Evolutionary conservation across 2,113 vertebrate genomes (phyloP).

Genomic region (Elanoides forficatus): DNA sequence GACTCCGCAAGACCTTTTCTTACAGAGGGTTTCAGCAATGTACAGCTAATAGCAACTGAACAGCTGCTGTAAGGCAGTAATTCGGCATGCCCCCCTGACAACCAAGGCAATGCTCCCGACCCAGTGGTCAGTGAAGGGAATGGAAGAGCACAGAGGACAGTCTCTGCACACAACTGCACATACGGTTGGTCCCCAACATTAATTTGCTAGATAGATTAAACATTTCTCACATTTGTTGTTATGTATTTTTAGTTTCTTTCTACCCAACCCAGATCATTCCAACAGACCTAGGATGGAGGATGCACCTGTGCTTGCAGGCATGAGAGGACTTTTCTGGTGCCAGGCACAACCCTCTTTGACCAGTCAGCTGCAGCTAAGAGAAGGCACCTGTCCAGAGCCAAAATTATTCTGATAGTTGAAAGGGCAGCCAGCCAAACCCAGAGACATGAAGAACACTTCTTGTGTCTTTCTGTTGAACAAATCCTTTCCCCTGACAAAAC

Average conservation of each 20-base stretch:
- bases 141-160: background rate
- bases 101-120: background rate
- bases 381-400: background rate
- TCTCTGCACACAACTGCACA: too few relatives aligned
- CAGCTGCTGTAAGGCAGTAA: too few relatives aligned
- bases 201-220: background rate
- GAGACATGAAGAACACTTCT: background rate
- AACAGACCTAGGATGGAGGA: background rate
- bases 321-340: background rate
- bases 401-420: background rate
- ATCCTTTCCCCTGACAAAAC: background rate
- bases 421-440: background rate
- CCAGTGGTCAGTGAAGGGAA: background rate
- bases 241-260: background rate
- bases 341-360: background rate
- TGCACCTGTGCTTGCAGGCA: background rate
- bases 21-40: accelerated
- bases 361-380: background rate
- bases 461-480: background rate
- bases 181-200: background rate
- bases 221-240: background rate
- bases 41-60: background rate
- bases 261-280: background rate
- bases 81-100: background rate
- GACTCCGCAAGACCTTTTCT: background rate